These are phyloP conservation scores for Gobionotothen gibberifrons DNA, from an alignment of 2,797 vertebrate species.

Conservation along the genomic window DNA sequence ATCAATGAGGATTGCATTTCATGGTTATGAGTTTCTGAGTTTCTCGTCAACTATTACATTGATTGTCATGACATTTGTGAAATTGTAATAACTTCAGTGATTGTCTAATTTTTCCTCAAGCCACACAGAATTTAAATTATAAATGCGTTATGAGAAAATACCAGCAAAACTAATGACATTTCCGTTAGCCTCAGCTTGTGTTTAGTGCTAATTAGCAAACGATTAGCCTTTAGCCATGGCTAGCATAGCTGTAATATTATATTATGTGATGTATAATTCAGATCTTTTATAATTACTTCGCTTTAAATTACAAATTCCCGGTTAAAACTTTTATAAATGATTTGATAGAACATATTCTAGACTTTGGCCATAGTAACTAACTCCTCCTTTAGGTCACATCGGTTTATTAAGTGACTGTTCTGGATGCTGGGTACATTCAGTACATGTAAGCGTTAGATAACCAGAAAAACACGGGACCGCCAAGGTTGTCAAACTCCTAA, in stretches of 20 bases:
- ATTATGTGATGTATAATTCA: background rate
- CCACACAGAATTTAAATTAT: background rate
- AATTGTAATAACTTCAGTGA: background rate
- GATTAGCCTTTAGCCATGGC: background rate
- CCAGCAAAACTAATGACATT: background rate
- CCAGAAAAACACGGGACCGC: conserved; percentile 5
- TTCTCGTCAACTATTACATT: background rate
- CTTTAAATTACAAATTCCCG: too few relatives aligned
- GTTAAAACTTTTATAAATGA: too few relatives aligned
- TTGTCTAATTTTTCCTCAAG: background rate
- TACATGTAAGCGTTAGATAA: conserved; percentile 2
- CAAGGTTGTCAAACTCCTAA: background rate
- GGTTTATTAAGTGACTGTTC: too few relatives aligned
- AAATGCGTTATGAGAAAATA: background rate
- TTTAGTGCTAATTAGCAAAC: background rate
- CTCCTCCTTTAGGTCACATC: too few relatives aligned
- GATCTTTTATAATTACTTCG: background rate
- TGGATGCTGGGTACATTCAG: background rate
- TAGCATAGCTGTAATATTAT: background rate
- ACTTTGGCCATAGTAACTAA: too few relatives aligned
- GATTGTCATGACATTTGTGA: background rate
- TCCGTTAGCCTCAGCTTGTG: background rate
- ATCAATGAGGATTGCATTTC: background rate
- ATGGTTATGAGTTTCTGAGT: background rate
- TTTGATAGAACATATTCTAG: too few relatives aligned